Conservation (phyloP, 1,140 invertebrate species). For the Atta texana region DNA sequence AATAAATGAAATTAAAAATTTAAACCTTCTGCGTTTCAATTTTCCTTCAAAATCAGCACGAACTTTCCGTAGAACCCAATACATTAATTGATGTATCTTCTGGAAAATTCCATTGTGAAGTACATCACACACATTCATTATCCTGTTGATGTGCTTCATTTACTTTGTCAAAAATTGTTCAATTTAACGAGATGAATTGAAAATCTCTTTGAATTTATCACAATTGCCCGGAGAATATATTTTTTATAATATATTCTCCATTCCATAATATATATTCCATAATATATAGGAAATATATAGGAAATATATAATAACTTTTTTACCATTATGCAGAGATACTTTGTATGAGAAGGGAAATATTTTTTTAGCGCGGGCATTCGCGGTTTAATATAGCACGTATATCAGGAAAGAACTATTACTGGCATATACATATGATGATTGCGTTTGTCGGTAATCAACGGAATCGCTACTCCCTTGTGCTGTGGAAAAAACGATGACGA, state of each 20-base stretch:
- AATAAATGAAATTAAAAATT: too few species aligned
- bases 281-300: neutral
- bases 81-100: too few species aligned
- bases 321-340: neutral
- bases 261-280: neutral
- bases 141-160: too few species aligned
- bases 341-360: neutral
- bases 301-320: neutral
- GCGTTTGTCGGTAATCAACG: constrained; percentile 44
- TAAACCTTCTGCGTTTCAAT: too few species aligned
- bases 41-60: too few species aligned
- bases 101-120: too few species aligned
- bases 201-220: too few species aligned
- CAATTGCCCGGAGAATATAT: neutral
- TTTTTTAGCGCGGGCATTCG: constrained; percentile 28
- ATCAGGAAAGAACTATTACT: constrained; percentile 25
- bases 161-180: too few species aligned
- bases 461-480: constrained; percentile 30
- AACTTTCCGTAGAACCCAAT: too few species aligned
- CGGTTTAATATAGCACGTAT: constrained; percentile 19
- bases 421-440: constrained; percentile 10
- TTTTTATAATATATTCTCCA: neutral
- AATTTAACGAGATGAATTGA: too few species aligned
- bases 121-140: too few species aligned
- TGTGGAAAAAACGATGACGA: constrained; percentile 43